Conservation (phyloP, 2,797 vertebrate genomes). For the Pantherophis alleghaniensis region DNA sequence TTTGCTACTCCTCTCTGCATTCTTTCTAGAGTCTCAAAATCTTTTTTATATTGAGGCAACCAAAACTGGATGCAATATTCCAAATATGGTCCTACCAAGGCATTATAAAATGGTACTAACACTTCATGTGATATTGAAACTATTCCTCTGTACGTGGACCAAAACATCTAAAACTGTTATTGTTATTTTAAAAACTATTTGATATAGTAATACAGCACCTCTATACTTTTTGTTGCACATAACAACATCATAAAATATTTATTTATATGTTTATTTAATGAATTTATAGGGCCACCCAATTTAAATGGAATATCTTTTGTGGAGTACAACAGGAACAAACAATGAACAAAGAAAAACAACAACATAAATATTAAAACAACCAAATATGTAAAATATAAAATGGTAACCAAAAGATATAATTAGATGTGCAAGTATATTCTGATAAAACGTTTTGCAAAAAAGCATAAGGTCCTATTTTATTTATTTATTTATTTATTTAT, state of each 20-base stretch:
- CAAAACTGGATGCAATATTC: too few species aligned
- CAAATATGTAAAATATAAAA: neutral
- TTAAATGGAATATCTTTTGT: neutral
- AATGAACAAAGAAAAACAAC: neutral
- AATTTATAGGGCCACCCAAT: neutral
- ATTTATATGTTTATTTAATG: neutral
- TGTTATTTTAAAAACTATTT: conserved; percentile 36
- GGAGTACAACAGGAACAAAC: neutral
- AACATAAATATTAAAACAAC: neutral
- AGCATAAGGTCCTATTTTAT: neutral
- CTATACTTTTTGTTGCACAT: neutral
- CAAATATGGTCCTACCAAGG: too few species aligned
- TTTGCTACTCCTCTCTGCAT: too few species aligned
- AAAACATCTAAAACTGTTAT: conserved; percentile 23
- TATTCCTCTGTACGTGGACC: neutral
- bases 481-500: too few species aligned
- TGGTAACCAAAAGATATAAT: neutral
- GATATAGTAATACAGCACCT: neutral
- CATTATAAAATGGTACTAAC: too few species aligned
- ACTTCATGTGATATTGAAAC: too few species aligned
- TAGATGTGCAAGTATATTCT: neutral
- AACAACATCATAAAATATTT: neutral
- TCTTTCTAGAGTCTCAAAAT: too few species aligned
- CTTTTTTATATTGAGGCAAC: too few species aligned
- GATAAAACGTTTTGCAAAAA: neutral